phyloP scores from a whole-genome alignment of 92 coral and sea anemone species.

The Palythoa grandis region DNA sequence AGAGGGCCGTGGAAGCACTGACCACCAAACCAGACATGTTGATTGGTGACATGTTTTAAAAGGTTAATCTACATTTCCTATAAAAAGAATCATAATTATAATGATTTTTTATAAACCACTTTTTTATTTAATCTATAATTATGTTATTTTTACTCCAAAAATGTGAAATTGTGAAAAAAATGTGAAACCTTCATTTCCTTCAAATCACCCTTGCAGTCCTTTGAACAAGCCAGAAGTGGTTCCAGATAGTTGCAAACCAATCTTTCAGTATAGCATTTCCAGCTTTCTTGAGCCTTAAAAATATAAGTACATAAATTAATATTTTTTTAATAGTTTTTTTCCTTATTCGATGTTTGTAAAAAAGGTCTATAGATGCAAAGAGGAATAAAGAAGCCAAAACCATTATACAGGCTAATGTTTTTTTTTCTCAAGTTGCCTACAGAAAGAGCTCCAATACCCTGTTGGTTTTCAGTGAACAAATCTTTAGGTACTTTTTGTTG shows the following conservation, averaged over 20 bases:
- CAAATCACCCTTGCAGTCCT: slow-evolving; percentile 33
- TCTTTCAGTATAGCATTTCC: slow-evolving; percentile 27
- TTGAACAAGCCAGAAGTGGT: slow-evolving; percentile 50
- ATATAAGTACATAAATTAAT: too few relatives aligned
- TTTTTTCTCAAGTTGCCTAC: not conserved
- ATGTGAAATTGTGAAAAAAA: not conserved
- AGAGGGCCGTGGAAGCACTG: slow-evolving; percentile 45
- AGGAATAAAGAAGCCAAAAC: not conserved
- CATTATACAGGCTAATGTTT: too few relatives aligned
- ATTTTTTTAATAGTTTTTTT: too few relatives aligned
- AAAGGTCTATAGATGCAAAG: slow-evolving; percentile 2
- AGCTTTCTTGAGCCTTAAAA: too few relatives aligned
- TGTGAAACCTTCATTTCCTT: slow-evolving; percentile 38
- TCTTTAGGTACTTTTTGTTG: too few relatives aligned
- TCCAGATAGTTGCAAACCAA: slow-evolving; percentile 33
- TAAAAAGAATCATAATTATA: not conserved
- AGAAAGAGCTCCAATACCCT: too few relatives aligned
- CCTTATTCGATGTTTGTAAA: too few relatives aligned
- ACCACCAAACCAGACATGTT: slow-evolving; percentile 42
- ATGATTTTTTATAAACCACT: not conserved
- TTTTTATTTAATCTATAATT: not conserved
- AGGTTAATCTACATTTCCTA: slow-evolving; percentile 34
- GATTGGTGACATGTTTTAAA: slow-evolving; percentile 46
- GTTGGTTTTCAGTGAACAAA: too few relatives aligned
- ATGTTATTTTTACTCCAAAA: not conserved